Percentiles rank a stretch among this genome's conserved stretches.
phyloP scores from a whole-genome alignment of 2,888 invertebrate genomes.

The Neria commutata region DNA sequence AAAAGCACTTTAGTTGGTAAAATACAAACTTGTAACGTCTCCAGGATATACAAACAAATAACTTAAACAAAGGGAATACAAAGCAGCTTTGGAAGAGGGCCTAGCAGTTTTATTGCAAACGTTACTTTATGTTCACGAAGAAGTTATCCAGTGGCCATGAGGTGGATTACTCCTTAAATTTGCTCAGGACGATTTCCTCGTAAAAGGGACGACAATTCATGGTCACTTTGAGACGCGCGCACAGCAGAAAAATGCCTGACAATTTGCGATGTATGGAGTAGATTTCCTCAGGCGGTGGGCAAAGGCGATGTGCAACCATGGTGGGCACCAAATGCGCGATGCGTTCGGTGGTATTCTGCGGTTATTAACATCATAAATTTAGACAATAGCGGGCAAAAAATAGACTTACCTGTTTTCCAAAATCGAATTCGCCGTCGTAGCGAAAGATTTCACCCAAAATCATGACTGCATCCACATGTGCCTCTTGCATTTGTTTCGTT shows the following conservation, averaged over 20 bases:
- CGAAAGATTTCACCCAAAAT: slow-evolving; percentile 95
- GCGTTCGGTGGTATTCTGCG: slow-evolving; percentile 70
- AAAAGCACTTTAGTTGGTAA: too few relatives aligned
- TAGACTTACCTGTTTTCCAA: slow-evolving; percentile 74
- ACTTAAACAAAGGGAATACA: too few relatives aligned
- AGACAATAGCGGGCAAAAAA: background rate
- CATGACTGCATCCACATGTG: slow-evolving; percentile 96
- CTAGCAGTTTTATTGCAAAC: too few relatives aligned
- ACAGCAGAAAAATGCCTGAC: slow-evolving; percentile 92
- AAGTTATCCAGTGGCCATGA: too few relatives aligned
- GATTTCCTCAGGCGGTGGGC: slow-evolving; percentile 97
- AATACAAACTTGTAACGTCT: too few relatives aligned
- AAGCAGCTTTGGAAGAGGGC: too few relatives aligned
- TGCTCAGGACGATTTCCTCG: slow-evolving; percentile 71
- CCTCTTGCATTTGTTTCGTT: slow-evolving; percentile 94
- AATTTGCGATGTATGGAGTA: slow-evolving; percentile 97
- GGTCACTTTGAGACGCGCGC: slow-evolving; percentile 82
- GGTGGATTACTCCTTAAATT: slow-evolving; percentile 42
- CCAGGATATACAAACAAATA: too few relatives aligned
- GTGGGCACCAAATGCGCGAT: slow-evolving; percentile 90
- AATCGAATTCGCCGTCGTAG: slow-evolving; percentile 80
- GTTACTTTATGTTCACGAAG: too few relatives aligned
- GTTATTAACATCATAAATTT: background rate
- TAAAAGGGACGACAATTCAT: slow-evolving; percentile 86
- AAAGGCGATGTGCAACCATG: slow-evolving; percentile 90